A percentile compares a stretch with the other conserved stretches of the same genome.
These are phyloP conservation scores for Dendrolimus houi DNA, from an alignment of 2,888 invertebrate genomes.

Conservation along the genomic window DNA sequence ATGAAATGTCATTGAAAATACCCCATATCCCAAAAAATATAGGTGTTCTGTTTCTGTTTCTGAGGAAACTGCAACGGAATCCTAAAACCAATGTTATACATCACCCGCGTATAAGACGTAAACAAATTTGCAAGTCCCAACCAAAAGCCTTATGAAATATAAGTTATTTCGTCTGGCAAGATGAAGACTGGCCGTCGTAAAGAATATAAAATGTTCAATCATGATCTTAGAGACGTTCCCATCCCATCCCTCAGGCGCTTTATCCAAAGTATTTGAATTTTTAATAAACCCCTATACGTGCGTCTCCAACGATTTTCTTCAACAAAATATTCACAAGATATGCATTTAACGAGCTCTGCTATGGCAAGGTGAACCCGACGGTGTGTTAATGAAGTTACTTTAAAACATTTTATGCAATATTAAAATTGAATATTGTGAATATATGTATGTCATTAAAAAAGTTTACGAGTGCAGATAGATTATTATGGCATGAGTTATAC, in stretches of 20 bases:
- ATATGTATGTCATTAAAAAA: not conserved
- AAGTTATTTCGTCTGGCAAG: not conserved
- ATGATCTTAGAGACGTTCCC: conserved; percentile 44
- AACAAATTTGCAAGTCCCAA: not conserved
- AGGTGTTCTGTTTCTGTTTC: no score
- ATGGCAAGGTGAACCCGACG: conserved; percentile 18
- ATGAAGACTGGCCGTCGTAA: conserved; percentile 16
- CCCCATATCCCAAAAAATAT: no score
- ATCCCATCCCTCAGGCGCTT: conserved; percentile 23
- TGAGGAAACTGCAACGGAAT: no score
- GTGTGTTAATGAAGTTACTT: conserved; percentile 29
- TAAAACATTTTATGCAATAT: conserved; percentile 4
- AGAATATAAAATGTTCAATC: conserved; percentile 56
- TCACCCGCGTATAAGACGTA: not conserved
- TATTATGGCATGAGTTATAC: no score
- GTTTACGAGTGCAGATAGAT: no score
- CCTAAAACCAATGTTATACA: not conserved
- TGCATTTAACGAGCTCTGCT: conserved; percentile 25
- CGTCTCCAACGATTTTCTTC: conserved; percentile 23
- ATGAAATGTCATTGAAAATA: no score
- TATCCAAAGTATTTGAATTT: conserved; percentile 39
- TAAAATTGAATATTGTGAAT: not conserved
- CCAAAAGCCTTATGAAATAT: not conserved
- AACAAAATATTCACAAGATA: conserved; percentile 31
- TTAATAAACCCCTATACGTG: conserved; percentile 33